A percentile compares a stretch with the other conserved stretches of the same genome.
These are phyloP conservation scores for Rhineura floridana DNA, from an alignment of 2,113 vertebrate species.

Conservation along the genomic window DNA sequence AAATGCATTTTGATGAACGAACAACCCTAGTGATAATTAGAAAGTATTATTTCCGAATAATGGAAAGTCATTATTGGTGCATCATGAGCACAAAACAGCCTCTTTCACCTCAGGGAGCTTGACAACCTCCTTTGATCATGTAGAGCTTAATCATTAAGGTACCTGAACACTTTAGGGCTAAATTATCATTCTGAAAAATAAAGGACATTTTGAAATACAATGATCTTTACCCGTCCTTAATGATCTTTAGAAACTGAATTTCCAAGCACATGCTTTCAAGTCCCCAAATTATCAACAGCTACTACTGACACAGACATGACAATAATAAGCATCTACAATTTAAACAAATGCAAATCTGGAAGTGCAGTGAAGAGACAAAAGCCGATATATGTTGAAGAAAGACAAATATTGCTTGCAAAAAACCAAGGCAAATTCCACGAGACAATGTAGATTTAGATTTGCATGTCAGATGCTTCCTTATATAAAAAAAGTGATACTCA, in stretches of 20 bases:
- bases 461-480: background rate
- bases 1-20: background rate
- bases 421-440: constrained; percentile 1
- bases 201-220: background rate
- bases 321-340: constrained; percentile 16
- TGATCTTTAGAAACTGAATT: constrained; percentile 18
- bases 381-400: background rate
- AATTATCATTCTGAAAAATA: constrained; percentile 43
- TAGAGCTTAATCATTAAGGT: constrained; percentile 42
- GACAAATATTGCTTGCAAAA: background rate
- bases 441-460: background rate
- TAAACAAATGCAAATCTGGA: constrained; percentile 15
- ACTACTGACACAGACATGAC: background rate
- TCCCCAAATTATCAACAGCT: constrained; percentile 35
- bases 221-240: constrained; percentile 34
- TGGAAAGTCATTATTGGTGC: constrained; percentile 27
- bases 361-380: background rate
- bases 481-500: too few species aligned
- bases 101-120: constrained; percentile 26
- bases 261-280: background rate
- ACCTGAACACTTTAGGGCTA: constrained; percentile 10
- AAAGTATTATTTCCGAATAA: constrained; percentile 21
- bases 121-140: constrained; percentile 36
- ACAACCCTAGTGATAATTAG: background rate
- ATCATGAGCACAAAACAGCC: constrained; percentile 29